These are phyloP conservation scores for Ia io DNA, from an alignment of 2,113 vertebrate species.

Conservation along the genomic window DNA sequence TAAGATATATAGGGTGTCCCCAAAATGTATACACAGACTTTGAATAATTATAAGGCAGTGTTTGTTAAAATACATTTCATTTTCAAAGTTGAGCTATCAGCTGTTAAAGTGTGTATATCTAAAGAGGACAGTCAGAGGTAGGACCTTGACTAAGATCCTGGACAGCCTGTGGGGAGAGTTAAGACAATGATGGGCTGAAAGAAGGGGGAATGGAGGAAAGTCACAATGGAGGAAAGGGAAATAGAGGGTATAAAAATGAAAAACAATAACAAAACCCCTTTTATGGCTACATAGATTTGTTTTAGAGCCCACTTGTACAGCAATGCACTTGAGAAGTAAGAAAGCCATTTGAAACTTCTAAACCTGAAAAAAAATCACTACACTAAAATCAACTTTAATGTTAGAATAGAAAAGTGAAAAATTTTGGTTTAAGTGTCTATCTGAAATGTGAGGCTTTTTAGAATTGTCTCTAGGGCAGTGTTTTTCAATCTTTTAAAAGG, in stretches of 20 bases:
- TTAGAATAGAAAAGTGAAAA: background rate
- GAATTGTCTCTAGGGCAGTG: background rate
- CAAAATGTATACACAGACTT: too few relatives aligned
- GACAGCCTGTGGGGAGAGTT: background rate
- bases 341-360: background rate
- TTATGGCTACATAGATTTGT: background rate
- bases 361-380: background rate
- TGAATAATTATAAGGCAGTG: too few relatives aligned
- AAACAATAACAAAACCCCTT: background rate
- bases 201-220: background rate
- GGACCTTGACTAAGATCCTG: background rate
- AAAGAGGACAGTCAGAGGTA: background rate
- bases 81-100: too few relatives aligned
- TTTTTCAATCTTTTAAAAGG: background rate
- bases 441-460: background rate
- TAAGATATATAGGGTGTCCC: too few relatives aligned
- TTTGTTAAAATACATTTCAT: too few relatives aligned
- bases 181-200: background rate
- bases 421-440: background rate
- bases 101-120: too few relatives aligned
- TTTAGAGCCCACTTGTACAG: background rate
- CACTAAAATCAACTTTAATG: background rate
- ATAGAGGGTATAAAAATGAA: background rate
- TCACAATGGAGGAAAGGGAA: background rate
- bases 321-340: background rate